Evolutionary conservation across 2,797 vertebrate species (phyloP).

Genomic region (Melopsittacus undulatus): DNA sequence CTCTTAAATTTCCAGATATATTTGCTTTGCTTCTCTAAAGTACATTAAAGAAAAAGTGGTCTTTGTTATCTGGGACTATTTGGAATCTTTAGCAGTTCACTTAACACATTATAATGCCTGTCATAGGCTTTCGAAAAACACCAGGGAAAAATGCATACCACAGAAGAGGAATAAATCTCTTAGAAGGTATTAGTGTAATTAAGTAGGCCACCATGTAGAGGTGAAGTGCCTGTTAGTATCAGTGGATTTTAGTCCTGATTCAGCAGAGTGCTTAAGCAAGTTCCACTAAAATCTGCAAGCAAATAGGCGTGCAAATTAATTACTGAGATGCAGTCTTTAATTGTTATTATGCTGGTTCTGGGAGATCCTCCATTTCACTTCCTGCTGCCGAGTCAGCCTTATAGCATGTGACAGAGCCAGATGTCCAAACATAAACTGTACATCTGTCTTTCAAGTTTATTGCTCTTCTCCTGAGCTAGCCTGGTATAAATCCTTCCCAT

Average conservation of each 20-base stretch:
- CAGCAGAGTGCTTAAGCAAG: neutral
- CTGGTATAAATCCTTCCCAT: neutral
- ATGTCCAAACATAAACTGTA: neutral
- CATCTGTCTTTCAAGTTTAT: neutral
- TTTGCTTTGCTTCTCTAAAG: constrained; percentile 52
- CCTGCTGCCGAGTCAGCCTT: neutral
- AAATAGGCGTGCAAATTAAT: neutral
- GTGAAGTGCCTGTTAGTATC: constrained; percentile 1
- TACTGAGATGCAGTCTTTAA: neutral
- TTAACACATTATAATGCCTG: constrained; percentile 56
- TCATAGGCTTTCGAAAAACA: constrained; percentile 35
- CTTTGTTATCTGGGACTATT: constrained; percentile 49
- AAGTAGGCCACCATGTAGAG: constrained; percentile 4
- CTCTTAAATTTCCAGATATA: constrained; percentile 39
- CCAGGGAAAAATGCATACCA: constrained; percentile 41
- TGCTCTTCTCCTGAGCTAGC: neutral
- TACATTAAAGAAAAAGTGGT: constrained; percentile 42
- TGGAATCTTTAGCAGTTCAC: constrained; percentile 38
- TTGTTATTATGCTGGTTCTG: neutral
- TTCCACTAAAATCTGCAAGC: neutral
- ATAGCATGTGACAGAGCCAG: neutral
- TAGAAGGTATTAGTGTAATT: constrained; percentile 37
- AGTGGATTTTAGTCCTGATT: neutral
- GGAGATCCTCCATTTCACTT: neutral
- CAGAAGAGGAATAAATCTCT: constrained; percentile 34